Evolutionary conservation across 2,113 vertebrate species (phyloP).

Genomic region (Eretmochelys imbricata): DNA sequence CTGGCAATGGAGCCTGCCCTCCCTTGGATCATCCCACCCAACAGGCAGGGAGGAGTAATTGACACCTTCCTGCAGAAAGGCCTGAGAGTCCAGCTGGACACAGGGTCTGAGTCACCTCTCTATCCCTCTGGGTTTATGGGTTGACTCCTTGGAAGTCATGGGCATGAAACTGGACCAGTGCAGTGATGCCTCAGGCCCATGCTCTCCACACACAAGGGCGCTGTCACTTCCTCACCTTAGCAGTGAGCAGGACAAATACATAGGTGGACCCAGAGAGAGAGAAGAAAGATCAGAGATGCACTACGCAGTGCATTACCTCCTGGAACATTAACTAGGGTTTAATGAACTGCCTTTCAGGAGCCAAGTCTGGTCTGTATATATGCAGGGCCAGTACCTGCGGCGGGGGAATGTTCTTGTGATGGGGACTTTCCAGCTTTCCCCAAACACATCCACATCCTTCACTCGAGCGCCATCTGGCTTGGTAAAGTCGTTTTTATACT

Average conservation of each 20-base stretch:
- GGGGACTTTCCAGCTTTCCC: conserved; percentile 85
- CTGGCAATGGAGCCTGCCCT: background rate
- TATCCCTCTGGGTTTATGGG: background rate
- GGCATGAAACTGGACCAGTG: background rate
- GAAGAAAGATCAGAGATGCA: background rate
- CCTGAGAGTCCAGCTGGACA: background rate
- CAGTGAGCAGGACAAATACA: background rate
- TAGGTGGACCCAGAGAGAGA: background rate
- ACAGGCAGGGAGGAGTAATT: background rate
- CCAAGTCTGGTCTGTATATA: background rate
- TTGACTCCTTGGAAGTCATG: background rate
- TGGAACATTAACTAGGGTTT: background rate
- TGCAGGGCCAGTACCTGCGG: conserved; percentile 57
- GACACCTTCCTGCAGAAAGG: background rate
- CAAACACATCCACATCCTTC: conserved; percentile 72
- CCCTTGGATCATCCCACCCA: background rate
- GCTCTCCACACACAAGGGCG: background rate
- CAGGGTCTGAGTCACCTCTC: background rate
- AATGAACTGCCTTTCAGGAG: background rate
- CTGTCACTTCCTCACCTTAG: background rate
- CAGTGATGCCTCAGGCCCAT: background rate
- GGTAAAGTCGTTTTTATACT: conserved; percentile 77
- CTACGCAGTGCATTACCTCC: background rate
- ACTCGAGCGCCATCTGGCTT: conserved; percentile 78
- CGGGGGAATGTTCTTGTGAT: conserved; percentile 15